phyloP scores from a whole-genome alignment of 2,797 vertebrate species.

The Pantherophis alleghaniensis region DNA sequence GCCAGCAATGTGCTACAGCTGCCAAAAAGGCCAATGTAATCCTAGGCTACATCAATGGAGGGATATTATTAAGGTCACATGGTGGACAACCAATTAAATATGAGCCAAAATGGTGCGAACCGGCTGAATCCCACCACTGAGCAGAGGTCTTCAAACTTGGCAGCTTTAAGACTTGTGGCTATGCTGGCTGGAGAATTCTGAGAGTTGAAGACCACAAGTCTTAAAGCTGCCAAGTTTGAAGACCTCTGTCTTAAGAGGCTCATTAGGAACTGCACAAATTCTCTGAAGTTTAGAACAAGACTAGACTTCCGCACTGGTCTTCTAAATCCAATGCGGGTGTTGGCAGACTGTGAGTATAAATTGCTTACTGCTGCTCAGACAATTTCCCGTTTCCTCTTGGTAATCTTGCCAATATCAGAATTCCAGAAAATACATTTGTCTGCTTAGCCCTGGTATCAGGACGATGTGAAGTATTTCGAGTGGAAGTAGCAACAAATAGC shows the following conservation, averaged over 20 bases:
- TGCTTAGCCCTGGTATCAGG: background rate
- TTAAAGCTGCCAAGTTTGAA: no score
- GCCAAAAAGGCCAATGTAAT: no score
- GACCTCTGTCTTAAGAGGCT: background rate
- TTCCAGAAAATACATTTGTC: background rate
- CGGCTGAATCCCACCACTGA: no score
- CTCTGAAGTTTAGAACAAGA: constrained; percentile 30
- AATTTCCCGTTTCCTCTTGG: background rate
- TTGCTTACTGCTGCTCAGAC: constrained; percentile 44
- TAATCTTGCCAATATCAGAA: background rate
- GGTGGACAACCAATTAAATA: no score
- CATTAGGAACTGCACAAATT: constrained; percentile 13
- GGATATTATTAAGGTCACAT: no score
- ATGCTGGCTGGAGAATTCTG: no score
- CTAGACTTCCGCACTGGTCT: background rate
- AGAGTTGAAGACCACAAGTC: no score
- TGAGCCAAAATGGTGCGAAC: no score
- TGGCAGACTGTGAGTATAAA: constrained; percentile 16
- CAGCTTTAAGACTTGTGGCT: no score
- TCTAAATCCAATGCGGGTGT: background rate
- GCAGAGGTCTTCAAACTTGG: no score
- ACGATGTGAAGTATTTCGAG: background rate
- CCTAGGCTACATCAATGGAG: no score
- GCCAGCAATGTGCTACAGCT: no score
- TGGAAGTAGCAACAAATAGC: background rate